phyloP scores from a whole-genome alignment of 1,140 invertebrate species.

The Caenorhabditis brenneri region DNA sequence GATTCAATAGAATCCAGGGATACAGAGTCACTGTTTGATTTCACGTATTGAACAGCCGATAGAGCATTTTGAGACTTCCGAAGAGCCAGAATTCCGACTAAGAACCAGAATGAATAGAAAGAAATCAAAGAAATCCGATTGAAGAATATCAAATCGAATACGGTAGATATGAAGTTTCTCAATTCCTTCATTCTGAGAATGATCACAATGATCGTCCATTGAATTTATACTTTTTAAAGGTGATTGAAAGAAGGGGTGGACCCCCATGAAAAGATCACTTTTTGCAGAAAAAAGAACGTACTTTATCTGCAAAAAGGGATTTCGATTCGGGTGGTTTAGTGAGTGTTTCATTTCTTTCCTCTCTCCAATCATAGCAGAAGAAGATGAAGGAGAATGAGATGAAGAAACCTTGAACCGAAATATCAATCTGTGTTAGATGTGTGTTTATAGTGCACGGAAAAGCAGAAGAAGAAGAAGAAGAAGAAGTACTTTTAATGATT shows the following conservation, averaged over 20 bases:
- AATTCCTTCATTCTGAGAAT: not conserved
- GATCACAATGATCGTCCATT: not conserved
- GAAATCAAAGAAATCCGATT: not conserved
- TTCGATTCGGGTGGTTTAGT: not conserved
- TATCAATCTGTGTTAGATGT: too few relatives aligned
- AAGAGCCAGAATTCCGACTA: conserved; percentile 63
- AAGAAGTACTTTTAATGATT: too few relatives aligned
- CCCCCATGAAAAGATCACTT: not conserved
- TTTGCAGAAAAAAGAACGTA: not conserved
- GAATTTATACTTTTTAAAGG: not conserved
- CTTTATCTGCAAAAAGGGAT: not conserved
- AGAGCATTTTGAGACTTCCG: conserved; percentile 66
- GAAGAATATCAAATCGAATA: not conserved
- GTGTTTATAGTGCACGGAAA: not conserved
- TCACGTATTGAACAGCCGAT: conserved; percentile 63
- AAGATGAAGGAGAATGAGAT: too few relatives aligned
- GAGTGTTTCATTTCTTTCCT: not conserved
- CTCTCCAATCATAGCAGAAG: not conserved
- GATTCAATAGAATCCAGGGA: conserved; percentile 61
- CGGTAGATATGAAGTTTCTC: not conserved
- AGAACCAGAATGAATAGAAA: conserved; percentile 60
- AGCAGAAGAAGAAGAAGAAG: too few relatives aligned
- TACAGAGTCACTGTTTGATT: conserved; percentile 61
- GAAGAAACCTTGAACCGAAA: conserved; percentile 4
- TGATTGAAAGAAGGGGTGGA: not conserved